A percentile compares a stretch with the other conserved stretches of the same genome.
These are phyloP conservation scores for Chlorodrepanis virens DNA, from an alignment of 2,113 vertebrate species.

Conservation along the genomic window DNA sequence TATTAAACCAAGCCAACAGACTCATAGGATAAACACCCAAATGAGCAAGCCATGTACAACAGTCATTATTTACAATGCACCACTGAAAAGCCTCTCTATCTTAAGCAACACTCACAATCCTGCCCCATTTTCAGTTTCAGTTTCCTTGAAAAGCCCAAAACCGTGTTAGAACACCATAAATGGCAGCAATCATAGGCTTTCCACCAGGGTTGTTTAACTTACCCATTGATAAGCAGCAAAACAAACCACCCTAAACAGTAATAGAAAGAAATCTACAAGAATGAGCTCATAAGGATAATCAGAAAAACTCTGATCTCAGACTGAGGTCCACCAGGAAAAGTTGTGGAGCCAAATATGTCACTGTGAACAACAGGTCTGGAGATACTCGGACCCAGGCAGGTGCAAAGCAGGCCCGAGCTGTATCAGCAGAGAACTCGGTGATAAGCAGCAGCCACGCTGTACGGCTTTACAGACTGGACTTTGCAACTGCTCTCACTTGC, in stretches of 20 bases:
- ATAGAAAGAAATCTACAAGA: not conserved
- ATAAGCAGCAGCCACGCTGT: not conserved
- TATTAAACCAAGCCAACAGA: not conserved
- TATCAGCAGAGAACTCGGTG: not conserved
- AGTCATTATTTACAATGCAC: not conserved
- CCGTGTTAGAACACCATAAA: not conserved
- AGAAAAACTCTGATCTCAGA: not conserved
- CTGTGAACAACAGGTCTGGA: not conserved
- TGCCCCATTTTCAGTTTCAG: not conserved
- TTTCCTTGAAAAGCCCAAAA: not conserved
- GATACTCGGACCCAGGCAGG: not conserved
- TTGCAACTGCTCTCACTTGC: not conserved
- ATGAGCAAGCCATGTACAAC: not conserved
- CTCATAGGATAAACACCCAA: not conserved
- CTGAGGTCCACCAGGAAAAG: not conserved
- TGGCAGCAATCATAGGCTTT: not conserved
- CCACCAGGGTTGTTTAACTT: not conserved
- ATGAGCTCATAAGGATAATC: not conserved
- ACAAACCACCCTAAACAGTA: not conserved
- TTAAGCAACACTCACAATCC: rapidly evolving
- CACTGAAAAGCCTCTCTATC: not conserved
- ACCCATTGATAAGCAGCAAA: not conserved
- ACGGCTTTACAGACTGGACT: not conserved
- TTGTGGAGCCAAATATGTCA: rapidly evolving
- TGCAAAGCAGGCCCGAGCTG: not conserved